phyloP scores from a whole-genome alignment of 2,113 vertebrate species.

The Myotis lucifugus region DNA sequence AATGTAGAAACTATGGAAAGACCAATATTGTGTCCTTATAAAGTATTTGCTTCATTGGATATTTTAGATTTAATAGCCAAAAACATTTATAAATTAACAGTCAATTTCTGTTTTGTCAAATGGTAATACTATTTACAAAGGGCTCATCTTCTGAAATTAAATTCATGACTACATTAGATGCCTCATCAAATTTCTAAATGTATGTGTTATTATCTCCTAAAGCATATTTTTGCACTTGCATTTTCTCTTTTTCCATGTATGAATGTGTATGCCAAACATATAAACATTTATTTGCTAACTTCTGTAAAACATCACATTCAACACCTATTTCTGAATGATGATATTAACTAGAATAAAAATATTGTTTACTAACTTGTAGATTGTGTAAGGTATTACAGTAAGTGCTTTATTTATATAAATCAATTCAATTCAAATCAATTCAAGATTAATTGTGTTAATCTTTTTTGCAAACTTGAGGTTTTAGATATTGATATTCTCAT shows the following conservation, averaged over 20 bases:
- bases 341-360: neutral
- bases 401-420: neutral
- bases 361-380: neutral
- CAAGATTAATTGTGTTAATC: neutral
- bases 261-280: neutral
- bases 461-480: neutral
- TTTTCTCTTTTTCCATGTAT: neutral
- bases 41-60: neutral
- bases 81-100: neutral
- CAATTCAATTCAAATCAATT: neutral
- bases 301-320: neutral
- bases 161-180: neutral
- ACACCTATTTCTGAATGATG: neutral
- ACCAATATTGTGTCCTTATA: neutral
- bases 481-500: neutral
- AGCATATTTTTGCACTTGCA: neutral
- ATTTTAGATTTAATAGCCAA: neutral
- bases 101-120: constrained; percentile 2
- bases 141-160: neutral
- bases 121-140: neutral
- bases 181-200: neutral
- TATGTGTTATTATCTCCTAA: neutral
- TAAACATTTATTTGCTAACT: neutral
- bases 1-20: neutral
- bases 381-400: neutral